These are phyloP conservation scores for Pangasius mekongensis DNA, from an alignment of 2,797 vertebrate genomes.

Conservation along the genomic window DNA sequence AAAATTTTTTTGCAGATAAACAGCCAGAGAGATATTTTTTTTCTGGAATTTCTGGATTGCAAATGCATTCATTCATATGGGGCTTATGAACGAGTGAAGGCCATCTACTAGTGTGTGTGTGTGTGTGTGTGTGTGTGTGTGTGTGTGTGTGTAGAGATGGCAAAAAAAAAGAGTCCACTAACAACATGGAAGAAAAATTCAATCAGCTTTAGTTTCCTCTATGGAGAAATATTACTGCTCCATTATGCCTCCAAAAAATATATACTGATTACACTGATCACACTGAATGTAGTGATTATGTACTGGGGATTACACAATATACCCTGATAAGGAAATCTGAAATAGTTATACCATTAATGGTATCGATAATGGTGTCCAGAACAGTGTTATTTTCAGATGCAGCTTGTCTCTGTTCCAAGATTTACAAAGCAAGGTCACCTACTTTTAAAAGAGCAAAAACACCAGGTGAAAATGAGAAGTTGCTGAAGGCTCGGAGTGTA, in stretches of 20 bases:
- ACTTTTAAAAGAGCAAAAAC: background rate
- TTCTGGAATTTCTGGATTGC: conserved; percentile 21
- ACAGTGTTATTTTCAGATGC: background rate
- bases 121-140: background rate
- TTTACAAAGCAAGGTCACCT: conserved; percentile 1
- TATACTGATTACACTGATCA: background rate
- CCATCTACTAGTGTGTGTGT: background rate
- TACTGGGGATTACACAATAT: background rate
- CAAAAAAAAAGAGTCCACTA: background rate
- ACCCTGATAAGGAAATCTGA: background rate
- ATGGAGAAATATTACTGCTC: background rate
- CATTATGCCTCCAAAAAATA: background rate
- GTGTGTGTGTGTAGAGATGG: background rate
- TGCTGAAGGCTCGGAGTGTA: background rate
- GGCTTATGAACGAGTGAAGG: conserved; percentile 16
- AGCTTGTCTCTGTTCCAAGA: background rate
- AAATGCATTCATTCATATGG: conserved; percentile 3
- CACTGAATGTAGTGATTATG: background rate
- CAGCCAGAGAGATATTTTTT: background rate
- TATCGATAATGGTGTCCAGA: background rate
- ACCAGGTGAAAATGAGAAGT: background rate
- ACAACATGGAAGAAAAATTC: background rate
- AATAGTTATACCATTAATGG: background rate
- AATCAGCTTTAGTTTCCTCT: background rate
- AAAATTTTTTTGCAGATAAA: conserved; percentile 35